Percentiles rank a stretch among this genome's conserved stretches.
phyloP scores from a whole-genome alignment of 2,888 invertebrate species.

The Cyaniris semiargus region DNA sequence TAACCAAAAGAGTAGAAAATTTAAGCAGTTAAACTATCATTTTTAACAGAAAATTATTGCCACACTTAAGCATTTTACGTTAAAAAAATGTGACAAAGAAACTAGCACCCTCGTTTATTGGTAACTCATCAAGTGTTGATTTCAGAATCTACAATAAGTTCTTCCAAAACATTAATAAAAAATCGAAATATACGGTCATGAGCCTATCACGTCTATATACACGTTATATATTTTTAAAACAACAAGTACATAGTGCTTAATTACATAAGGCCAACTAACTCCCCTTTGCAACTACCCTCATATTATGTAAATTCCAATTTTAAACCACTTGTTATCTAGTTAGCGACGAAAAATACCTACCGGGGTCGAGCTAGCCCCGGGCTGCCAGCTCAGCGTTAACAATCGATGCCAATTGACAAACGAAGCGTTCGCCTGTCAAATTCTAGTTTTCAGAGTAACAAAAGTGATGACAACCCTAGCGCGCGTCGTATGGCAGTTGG shows the following conservation, averaged over 20 bases:
- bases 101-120: too few relatives aligned
- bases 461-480: conserved; percentile 51
- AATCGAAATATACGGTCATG: too few relatives aligned
- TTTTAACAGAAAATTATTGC: too few relatives aligned
- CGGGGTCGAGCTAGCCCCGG: conserved; percentile 69
- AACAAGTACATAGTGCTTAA: conserved; percentile 12
- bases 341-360: conserved; percentile 77
- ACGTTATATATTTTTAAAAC: neutral
- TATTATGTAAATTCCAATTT: conserved; percentile 80
- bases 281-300: conserved; percentile 43
- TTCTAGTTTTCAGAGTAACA: conserved; percentile 73
- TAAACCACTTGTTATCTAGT: conserved; percentile 81
- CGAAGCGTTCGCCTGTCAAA: conserved; percentile 79
- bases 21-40: too few relatives aligned
- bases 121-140: too few relatives aligned
- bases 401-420: conserved; percentile 80
- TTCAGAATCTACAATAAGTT: too few relatives aligned
- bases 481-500: conserved; percentile 30
- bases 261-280: neutral
- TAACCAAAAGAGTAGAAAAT: too few relatives aligned
- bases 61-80: too few relatives aligned
- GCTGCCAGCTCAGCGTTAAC: conserved; percentile 68
- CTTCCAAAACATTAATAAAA: too few relatives aligned
- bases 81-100: too few relatives aligned
- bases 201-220: neutral